A percentile compares a stretch with the other conserved stretches of the same genome.
phyloP scores from a whole-genome alignment of 2,113 vertebrate genomes.

The Pipa parva region DNA sequence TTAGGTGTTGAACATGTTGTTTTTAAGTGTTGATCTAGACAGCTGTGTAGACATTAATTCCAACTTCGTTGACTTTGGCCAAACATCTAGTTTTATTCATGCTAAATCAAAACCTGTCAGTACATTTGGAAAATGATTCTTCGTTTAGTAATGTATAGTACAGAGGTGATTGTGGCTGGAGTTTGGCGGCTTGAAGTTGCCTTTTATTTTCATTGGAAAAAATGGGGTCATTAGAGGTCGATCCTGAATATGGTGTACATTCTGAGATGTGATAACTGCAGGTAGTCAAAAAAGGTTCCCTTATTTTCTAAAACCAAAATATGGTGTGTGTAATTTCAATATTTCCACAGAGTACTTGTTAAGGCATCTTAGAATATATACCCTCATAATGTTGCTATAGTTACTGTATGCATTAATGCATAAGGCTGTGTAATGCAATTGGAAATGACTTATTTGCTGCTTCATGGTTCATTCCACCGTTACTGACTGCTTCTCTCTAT shows the following conservation, averaged over 20 bases:
- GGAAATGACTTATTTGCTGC: too few relatives aligned
- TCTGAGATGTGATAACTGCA: not conserved
- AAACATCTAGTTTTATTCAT: slow-evolving; percentile 25
- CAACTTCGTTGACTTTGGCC: slow-evolving; percentile 33
- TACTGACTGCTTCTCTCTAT: too few relatives aligned
- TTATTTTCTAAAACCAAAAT: too few relatives aligned
- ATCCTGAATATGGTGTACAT: not conserved
- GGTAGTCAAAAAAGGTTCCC: not conserved
- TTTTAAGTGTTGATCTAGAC: slow-evolving; percentile 23
- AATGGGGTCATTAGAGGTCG: slow-evolving; percentile 24
- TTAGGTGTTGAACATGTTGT: slow-evolving; percentile 21
- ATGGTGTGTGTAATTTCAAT: too few relatives aligned
- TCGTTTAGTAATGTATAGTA: slow-evolving; percentile 22
- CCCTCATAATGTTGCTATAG: too few relatives aligned
- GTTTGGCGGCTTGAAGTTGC: slow-evolving; percentile 20
- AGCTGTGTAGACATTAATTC: slow-evolving; percentile 23
- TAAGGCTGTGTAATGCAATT: too few relatives aligned
- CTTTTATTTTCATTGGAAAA: slow-evolving; percentile 7
- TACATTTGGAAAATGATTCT: slow-evolving; percentile 14
- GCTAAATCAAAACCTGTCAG: slow-evolving; percentile 25
- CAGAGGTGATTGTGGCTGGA: slow-evolving; percentile 24
- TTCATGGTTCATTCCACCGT: too few relatives aligned
- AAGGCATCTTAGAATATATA: too few relatives aligned
- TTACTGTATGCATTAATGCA: too few relatives aligned
- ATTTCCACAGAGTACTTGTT: too few relatives aligned